phyloP scores from a whole-genome alignment of 2,113 vertebrate genomes.

The Egretta garzetta region DNA sequence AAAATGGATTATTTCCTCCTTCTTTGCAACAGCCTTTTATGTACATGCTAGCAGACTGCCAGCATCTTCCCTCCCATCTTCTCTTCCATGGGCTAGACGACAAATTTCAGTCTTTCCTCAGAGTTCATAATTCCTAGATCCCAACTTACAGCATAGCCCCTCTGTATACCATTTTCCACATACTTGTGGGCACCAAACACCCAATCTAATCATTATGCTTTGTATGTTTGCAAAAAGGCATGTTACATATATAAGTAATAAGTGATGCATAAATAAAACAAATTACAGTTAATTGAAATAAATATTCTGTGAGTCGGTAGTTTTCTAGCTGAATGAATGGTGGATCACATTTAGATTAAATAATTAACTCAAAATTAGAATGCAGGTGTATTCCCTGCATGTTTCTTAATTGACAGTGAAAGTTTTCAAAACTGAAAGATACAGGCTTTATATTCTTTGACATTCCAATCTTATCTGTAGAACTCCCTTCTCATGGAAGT shows the following conservation, averaged over 20 bases:
- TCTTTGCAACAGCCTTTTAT: not conserved
- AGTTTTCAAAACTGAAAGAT: not conserved
- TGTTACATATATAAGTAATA: not conserved
- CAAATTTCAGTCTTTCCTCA: not conserved
- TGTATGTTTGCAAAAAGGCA: not conserved
- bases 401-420: not conserved
- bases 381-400: not conserved
- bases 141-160: not conserved
- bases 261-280: not conserved
- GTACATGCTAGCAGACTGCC: not conserved
- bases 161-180: not conserved
- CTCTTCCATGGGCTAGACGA: not conserved
- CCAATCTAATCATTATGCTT: not conserved
- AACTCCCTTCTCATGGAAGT: not conserved
- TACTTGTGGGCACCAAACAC: not conserved
- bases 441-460: not conserved
- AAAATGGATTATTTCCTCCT: constrained; percentile 16
- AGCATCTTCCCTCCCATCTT: not conserved
- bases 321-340: not conserved
- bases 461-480: not conserved
- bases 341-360: not conserved
- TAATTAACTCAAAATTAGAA: not conserved
- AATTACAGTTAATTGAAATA: not conserved
- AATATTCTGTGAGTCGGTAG: not conserved
- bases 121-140: not conserved